These are phyloP conservation scores for Phyto melanocephala DNA, from an alignment of 2,888 invertebrate genomes.

Conservation along the genomic window DNA sequence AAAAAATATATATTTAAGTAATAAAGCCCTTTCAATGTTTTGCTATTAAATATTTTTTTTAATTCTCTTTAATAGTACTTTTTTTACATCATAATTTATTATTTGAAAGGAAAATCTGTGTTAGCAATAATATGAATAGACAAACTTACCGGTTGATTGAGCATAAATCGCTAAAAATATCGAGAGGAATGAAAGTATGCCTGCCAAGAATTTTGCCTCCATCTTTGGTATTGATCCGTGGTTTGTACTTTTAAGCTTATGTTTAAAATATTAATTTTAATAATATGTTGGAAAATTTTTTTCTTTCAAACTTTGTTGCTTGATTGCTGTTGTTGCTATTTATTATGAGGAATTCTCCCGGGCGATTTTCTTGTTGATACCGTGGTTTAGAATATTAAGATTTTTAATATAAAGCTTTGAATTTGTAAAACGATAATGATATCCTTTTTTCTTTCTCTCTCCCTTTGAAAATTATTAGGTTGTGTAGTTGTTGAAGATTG, in stretches of 20 bases:
- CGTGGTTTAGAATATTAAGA: constrained; percentile 61
- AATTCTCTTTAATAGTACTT: too few relatives aligned
- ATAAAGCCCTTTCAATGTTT: background rate
- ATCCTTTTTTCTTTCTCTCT: constrained; percentile 60
- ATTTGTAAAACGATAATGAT: constrained; percentile 19
- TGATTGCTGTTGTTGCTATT: constrained; percentile 47
- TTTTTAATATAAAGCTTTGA: constrained; percentile 14
- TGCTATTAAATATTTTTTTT: too few relatives aligned
- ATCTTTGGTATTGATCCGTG: constrained; percentile 78
- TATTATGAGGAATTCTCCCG: constrained; percentile 29
- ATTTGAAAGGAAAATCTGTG: too few relatives aligned
- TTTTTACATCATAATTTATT: too few relatives aligned
- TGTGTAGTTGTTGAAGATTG: constrained; percentile 34
- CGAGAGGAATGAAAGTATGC: constrained; percentile 78
- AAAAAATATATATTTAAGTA: background rate
- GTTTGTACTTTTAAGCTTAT: constrained; percentile 70
- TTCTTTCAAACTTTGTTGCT: constrained; percentile 55
- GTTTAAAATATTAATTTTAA: constrained; percentile 65
- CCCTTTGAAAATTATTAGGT: background rate
- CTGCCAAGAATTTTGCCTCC: constrained; percentile 78
- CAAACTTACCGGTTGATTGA: constrained; percentile 76
- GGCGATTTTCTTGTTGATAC: constrained; percentile 53
- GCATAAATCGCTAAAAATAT: constrained; percentile 78
- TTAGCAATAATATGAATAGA: background rate
- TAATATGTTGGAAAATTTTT: constrained; percentile 52